These are phyloP conservation scores for Hephaestus fuliginosus DNA, from an alignment of 2,797 vertebrate genomes.

Conservation along the genomic window DNA sequence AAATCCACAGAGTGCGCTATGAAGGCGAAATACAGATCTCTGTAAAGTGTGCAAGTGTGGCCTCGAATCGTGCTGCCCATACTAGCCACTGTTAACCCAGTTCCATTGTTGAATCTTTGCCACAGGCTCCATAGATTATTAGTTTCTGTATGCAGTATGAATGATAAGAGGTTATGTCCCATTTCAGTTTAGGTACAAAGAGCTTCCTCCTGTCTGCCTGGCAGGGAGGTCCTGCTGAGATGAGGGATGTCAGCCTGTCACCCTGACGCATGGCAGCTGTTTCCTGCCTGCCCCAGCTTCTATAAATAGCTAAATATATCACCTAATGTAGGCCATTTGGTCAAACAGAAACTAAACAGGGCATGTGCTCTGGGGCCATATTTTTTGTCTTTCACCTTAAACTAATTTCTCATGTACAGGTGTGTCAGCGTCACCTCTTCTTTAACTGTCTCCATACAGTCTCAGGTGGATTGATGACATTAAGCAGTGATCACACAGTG, in stretches of 20 bases:
- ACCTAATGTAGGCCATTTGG: constrained; percentile 85
- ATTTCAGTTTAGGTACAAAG: constrained; percentile 77
- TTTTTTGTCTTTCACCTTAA: constrained; percentile 63
- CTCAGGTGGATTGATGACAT: constrained; percentile 56
- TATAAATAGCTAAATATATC: constrained; percentile 83
- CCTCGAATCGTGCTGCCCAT: constrained; percentile 58
- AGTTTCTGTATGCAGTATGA: constrained; percentile 73
- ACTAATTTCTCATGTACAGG: constrained; percentile 58
- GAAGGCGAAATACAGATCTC: constrained; percentile 50
- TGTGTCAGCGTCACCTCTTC: constrained; percentile 33
- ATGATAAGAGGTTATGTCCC: constrained; percentile 75
- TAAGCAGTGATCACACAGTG: constrained; percentile 21
- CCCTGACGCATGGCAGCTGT: constrained; percentile 84
- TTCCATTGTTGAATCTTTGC: constrained; percentile 77
- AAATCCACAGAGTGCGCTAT: constrained; percentile 46
- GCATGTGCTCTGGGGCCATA: constrained; percentile 51
- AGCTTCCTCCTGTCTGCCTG: constrained; percentile 74
- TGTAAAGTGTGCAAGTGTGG: constrained; percentile 40
- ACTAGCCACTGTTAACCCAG: constrained; percentile 73
- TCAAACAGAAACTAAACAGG: constrained; percentile 82
- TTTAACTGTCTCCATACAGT: constrained; percentile 14
- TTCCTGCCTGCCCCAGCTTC: constrained; percentile 79
- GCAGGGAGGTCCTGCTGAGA: constrained; percentile 83
- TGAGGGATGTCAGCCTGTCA: constrained; percentile 83
- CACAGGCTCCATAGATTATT: constrained; percentile 78